Conservation (phyloP, 2,797 vertebrate genomes). For the Rhincodon typus region DNA sequence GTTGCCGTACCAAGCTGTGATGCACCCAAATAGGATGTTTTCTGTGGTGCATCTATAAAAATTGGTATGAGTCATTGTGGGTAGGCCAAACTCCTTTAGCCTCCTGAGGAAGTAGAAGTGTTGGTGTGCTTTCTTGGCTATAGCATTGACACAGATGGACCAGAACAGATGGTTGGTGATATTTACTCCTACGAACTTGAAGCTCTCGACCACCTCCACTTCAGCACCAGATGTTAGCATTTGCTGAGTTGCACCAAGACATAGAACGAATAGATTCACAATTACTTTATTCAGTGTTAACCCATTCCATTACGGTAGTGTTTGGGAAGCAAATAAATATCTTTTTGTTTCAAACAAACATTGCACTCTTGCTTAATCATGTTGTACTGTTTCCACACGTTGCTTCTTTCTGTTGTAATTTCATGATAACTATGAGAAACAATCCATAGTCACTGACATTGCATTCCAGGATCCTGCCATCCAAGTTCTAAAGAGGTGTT, state of each 20-base stretch:
- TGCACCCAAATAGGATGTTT: too few species aligned
- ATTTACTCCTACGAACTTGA: too few species aligned
- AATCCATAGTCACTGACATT: too few species aligned
- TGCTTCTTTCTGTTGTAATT: not conserved
- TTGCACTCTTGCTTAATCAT: not conserved
- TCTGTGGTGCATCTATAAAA: too few species aligned
- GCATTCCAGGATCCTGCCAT: not conserved
- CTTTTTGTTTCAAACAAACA: not conserved
- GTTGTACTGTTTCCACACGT: not conserved
- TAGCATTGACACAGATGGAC: too few species aligned
- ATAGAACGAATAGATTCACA: not conserved
- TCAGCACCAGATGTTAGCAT: not conserved
- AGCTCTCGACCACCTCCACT: too few species aligned
- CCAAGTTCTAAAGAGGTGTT: not conserved
- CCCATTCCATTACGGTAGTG: not conserved
- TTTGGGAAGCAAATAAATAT: not conserved
- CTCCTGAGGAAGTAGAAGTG: too few species aligned
- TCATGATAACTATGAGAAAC: not conserved
- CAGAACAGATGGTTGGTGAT: too few species aligned
- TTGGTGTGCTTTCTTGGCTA: too few species aligned
- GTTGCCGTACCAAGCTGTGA: too few species aligned
- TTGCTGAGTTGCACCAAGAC: not conserved
- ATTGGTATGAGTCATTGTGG: too few species aligned
- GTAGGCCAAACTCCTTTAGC: too few species aligned
- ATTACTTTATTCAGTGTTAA: not conserved